These are phyloP conservation scores for Philereme vetulata DNA, from an alignment of 2,888 invertebrate genomes.

Conservation along the genomic window DNA sequence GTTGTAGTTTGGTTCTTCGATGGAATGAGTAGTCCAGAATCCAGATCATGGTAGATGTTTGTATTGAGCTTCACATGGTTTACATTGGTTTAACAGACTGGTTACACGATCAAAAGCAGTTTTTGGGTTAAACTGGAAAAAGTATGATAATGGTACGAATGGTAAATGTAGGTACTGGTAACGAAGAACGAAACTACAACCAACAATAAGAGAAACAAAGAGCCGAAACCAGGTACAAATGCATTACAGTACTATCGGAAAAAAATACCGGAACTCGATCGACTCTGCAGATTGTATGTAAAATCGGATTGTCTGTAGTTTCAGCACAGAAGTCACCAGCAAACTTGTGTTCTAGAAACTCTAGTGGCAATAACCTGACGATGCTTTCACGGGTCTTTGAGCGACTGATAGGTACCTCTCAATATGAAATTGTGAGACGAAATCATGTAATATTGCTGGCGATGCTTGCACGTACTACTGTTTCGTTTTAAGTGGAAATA, in stretches of 20 bases:
- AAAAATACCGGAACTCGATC: neutral
- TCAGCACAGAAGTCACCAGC: conserved; percentile 7
- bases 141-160: too few species aligned
- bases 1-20: too few species aligned
- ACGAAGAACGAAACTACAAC: too few species aligned
- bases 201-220: too few species aligned
- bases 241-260: neutral
- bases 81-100: too few species aligned
- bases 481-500: conserved; percentile 1
- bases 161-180: too few species aligned
- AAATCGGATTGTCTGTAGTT: conserved; percentile 5
- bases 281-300: neutral
- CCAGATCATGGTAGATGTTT: too few species aligned
- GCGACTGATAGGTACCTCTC: conserved; percentile 18
- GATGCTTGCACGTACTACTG: conserved; percentile 1
- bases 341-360: conserved; percentile 26
- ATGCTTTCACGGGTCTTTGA: conserved; percentile 24
- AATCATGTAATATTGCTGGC: conserved; percentile 4
- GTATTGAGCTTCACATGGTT: too few species aligned
- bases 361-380: conserved; percentile 48
- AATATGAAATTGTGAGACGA: conserved; percentile 19
- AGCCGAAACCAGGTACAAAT: too few species aligned
- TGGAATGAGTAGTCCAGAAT: too few species aligned
- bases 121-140: too few species aligned
- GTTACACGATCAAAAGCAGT: too few species aligned